Evolutionary conservation across 1,140 invertebrate genomes (phyloP).

Genomic region (Hesperophylax magnus): DNA sequence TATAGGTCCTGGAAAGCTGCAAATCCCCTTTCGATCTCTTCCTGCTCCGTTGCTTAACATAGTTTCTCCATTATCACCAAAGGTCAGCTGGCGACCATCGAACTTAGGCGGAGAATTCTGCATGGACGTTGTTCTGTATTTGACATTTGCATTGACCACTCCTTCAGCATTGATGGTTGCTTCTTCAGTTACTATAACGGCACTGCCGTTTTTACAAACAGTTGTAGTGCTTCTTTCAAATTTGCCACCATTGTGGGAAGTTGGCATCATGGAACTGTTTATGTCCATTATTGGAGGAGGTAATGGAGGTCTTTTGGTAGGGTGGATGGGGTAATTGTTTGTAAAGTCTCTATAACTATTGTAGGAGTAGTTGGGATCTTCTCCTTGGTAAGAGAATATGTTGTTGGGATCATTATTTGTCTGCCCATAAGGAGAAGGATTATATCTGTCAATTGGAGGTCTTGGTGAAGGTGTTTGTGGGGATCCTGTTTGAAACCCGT

Average conservation of each 20-base stretch:
- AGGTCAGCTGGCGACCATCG: slow-evolving; percentile 33
- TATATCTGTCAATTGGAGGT: slow-evolving; percentile 5
- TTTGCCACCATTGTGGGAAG: slow-evolving; percentile 51
- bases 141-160: slow-evolving; percentile 63
- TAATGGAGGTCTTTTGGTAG: slow-evolving; percentile 30
- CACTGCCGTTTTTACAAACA: slow-evolving; percentile 64
- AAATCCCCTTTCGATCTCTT: slow-evolving; percentile 54
- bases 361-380: slow-evolving; percentile 20
- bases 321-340: background rate
- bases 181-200: slow-evolving; percentile 65
- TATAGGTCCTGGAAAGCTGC: slow-evolving; percentile 33
- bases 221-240: slow-evolving; percentile 60
- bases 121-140: slow-evolving; percentile 65
- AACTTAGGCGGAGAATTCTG: slow-evolving; percentile 63
- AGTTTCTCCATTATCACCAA: slow-evolving; percentile 19
- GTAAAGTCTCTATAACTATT: slow-evolving; percentile 27
- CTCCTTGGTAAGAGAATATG: slow-evolving; percentile 5
- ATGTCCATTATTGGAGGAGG: slow-evolving; percentile 29
- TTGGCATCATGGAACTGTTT: slow-evolving; percentile 11
- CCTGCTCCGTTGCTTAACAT: slow-evolving; percentile 14
- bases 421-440: background rate
- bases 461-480: slow-evolving; percentile 55
- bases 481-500: slow-evolving; percentile 55
- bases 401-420: slow-evolving; percentile 24
- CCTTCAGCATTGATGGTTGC: slow-evolving; percentile 65